Base-by-base conservation (phyloP, 1,140 invertebrate species). In the Maniola jurtina region DNA sequence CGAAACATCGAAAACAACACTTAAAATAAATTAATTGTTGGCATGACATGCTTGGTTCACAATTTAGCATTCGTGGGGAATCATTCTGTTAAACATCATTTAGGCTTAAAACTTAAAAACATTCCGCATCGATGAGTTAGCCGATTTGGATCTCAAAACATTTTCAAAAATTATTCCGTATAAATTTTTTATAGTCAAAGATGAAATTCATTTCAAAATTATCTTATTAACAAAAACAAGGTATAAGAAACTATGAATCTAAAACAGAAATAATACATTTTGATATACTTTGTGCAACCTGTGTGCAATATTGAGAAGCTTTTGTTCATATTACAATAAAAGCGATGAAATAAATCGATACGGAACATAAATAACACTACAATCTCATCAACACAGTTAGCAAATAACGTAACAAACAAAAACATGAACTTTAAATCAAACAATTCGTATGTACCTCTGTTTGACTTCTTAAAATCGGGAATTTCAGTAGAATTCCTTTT, bases 1-100 rank as follows among this genome's bases (percentile, higher is more conserved):
- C 36, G 38, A 71, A 63, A 68, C 42, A 45, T 13, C 13, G 42
- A 76, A 62, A 72, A 61, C 64, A 73, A 64, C 65, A 50, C 61
- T 35, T 55, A 45, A 16, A 70, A 62, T 25, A 63, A 62, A 56
- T 48, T 61, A 11, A 68, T 62, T 66, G 48, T 76, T 73, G 74
- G 74, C 71, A 76, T 73, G 74, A 73, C 74, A 76, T 76, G 74
- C 74, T 68, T 70, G 52, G 54, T 70, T 66, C 70, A 71, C 59
- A 59, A 60, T 67, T 68, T 52, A 36, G 61, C 61, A 64, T 68
- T 64, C 61, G 66, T 68, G 61, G 55, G 55, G 25, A 59, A 50
- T 50, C 65, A 67, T 61, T 68, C 63, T 25, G 56, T 66, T 64
- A 71, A 56, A 61, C 48, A 52, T 68, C 25, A 71, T 76, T 72